Conservation (phyloP, 1,140 invertebrate species). For the Sipha flava region DNA sequence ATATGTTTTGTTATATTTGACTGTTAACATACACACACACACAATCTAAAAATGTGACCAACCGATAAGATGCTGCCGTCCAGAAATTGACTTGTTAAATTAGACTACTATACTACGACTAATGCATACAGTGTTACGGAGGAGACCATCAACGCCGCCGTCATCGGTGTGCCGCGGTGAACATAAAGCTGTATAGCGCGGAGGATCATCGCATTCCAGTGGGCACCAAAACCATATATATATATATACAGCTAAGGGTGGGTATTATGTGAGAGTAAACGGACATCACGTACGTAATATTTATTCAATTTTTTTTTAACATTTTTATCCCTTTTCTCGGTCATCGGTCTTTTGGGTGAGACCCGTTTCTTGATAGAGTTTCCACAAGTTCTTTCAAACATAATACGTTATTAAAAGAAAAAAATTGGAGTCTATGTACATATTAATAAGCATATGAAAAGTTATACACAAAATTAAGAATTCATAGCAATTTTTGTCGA, state of each 20-base stretch:
- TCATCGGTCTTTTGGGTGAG: background rate
- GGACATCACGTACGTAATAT: background rate
- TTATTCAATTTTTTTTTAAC: background rate
- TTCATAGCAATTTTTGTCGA: too few species aligned
- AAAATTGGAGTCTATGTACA: background rate
- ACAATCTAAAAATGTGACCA: too few species aligned
- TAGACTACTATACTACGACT: background rate
- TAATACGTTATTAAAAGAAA: background rate
- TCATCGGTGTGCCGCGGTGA: background rate
- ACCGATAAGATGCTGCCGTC: too few species aligned
- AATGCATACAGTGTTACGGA: background rate
- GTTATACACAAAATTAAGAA: too few species aligned
- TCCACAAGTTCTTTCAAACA: background rate
- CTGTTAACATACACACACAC: too few species aligned
- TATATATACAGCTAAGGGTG: background rate
- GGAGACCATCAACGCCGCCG: background rate
- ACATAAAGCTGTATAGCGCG: background rate
- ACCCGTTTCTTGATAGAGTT: background rate
- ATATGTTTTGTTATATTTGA: too few species aligned
- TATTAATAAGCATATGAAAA: background rate
- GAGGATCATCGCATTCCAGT: constrained; percentile 13
- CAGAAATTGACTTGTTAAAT: background rate
- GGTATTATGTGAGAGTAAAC: background rate
- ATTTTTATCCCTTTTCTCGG: background rate
- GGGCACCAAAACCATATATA: constrained; percentile 8